Evolutionary conservation across 1,140 invertebrate species (phyloP).

Genomic region (Eriosoma lanigerum): DNA sequence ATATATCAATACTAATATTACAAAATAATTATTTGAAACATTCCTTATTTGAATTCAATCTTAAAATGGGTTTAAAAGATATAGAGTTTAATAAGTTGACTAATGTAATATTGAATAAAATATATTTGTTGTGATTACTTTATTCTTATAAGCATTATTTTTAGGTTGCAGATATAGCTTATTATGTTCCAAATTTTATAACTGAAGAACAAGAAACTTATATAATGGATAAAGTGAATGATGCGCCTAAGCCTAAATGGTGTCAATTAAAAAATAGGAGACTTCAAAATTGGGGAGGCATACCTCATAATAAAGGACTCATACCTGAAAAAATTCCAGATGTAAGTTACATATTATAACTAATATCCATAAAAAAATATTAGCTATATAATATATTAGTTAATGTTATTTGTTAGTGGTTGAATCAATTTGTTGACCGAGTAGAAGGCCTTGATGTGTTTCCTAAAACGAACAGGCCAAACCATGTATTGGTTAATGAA

Average conservation of each 20-base stretch:
- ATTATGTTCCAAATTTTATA: slow-evolving; percentile 92
- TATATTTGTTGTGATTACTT: neutral
- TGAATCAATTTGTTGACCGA: slow-evolving; percentile 73
- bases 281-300: slow-evolving; percentile 94
- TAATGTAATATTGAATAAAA: neutral
- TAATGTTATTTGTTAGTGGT: slow-evolving; percentile 67
- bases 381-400: too few species aligned
- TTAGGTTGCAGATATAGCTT: slow-evolving; percentile 72
- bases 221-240: slow-evolving; percentile 74
- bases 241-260: slow-evolving; percentile 92
- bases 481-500: slow-evolving; percentile 96
- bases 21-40: too few species aligned
- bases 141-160: slow-evolving; percentile 35
- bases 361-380: too few species aligned
- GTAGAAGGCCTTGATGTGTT: slow-evolving; percentile 75
- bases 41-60: too few species aligned
- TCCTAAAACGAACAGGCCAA: slow-evolving; percentile 72
- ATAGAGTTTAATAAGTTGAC: neutral
- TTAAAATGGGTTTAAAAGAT: neutral
- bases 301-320: slow-evolving; percentile 92
- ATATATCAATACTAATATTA: too few species aligned
- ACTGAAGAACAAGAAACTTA: slow-evolving; percentile 75
- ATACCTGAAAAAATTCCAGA: slow-evolving; percentile 83
- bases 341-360: slow-evolving; percentile 58
- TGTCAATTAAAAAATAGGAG: slow-evolving; percentile 86